Base-by-base conservation (phyloP, 1,140 invertebrate species). In the Bilobella aurantiaca region DNA sequence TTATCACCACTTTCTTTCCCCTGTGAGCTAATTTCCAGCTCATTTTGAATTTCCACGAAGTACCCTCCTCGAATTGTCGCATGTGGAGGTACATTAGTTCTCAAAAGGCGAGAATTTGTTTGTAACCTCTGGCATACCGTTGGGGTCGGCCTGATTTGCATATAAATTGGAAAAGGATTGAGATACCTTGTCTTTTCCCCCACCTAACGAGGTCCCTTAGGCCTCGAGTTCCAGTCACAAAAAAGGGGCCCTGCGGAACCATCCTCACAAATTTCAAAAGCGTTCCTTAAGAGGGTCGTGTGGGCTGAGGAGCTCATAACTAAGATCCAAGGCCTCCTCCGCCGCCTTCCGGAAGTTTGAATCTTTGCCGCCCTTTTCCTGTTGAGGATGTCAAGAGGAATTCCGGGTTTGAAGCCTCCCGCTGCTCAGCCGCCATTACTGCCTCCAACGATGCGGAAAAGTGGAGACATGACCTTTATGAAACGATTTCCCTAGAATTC, bases 91-190 rank as follows among this genome's bases (percentile, higher is more conserved):
- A n/a, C n/a, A n/a, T n/a, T n/a, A n/a, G n/a, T n/a, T n/a, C n/a
- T n/a, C n/a, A n/a, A 42, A 42, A 59, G 61, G 16, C 32, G 37
- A 34, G 61, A 63, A 59, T 29, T 53, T 53, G 49, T 53, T 53
- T 8, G 37, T 42, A 53, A 53, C 49, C 49, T 23, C 21, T 8
- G 49, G 49, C 49, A 53, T 53, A 53, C 8, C 49, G 49, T 53
- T 53, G 49, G 49, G 8, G 8, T 53, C 8, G 8, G 21, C 3
- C 14, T 61, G 53, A 70, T 70, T 70, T 70, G 63, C 69, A 70
- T 70, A 67, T 70, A 70, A 63, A 70, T 70, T 66, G 65, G 69
- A 70, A 70, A 70, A 67, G 61, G 65, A 69, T 64, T 64, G 59
- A 46, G 27, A 2, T 23, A 42, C 31, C 59, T 23, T 34, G n/a